Evolutionary conservation across 2,113 vertebrate genomes (phyloP).

Genomic region (Varanus komodoensis): DNA sequence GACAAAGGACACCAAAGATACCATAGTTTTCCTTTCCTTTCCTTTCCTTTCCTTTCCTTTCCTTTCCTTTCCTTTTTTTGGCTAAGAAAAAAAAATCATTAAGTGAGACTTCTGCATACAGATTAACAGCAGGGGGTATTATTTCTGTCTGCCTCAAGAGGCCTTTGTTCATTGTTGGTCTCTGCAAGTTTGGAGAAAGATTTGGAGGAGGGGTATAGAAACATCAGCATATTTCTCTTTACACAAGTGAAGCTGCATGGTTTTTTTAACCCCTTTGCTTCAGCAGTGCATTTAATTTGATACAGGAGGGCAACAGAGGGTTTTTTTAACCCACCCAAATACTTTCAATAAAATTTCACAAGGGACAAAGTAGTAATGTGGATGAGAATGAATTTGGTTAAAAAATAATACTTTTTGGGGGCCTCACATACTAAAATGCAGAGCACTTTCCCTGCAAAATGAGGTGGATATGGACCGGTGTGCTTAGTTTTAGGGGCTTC

Average conservation of each 20-base stretch:
- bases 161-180: constrained; percentile 36
- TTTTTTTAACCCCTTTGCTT: constrained; percentile 14
- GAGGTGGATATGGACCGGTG: too few species aligned
- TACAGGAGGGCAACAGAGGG: background rate
- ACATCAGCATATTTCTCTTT: constrained; percentile 8
- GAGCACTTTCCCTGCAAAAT: background rate
- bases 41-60: constrained; percentile 10
- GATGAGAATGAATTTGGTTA: background rate
- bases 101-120: constrained; percentile 34
- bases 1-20: constrained; percentile 47
- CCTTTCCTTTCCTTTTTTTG: constrained; percentile 17
- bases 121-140: constrained; percentile 47
- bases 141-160: constrained; percentile 34
- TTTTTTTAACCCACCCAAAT: background rate
- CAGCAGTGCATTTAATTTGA: background rate
- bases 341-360: background rate
- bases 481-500: background rate
- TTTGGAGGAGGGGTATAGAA: constrained; percentile 10
- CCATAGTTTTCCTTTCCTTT: constrained; percentile 24
- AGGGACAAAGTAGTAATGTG: background rate
- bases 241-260: constrained; percentile 10
- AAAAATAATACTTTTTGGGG: background rate
- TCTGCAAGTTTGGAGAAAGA: constrained; percentile 35
- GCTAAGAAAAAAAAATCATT: constrained; percentile 47
- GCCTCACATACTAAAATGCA: background rate